A percentile compares a stretch with the other conserved stretches of the same genome.
Evolutionary conservation across 1,140 invertebrate genomes (phyloP).

Genomic region (Sminthurides bifidus): DNA sequence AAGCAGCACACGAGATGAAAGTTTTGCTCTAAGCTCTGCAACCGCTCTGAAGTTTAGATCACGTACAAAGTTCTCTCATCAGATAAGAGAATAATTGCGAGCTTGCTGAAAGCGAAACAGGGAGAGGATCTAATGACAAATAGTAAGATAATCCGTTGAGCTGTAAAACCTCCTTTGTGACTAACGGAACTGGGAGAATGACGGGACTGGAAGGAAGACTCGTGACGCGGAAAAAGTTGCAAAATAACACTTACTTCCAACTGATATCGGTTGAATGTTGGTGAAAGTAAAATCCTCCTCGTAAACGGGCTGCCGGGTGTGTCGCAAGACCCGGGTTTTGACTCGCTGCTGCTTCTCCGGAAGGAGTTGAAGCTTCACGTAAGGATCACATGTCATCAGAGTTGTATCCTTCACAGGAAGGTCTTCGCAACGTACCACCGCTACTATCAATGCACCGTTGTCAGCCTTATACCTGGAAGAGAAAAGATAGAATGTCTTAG

Average conservation of each 20-base stretch:
- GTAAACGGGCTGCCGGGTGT: conserved; percentile 83
- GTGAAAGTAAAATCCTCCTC: conserved; percentile 96
- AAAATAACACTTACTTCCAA: conserved; percentile 43
- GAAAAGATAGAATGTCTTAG: background rate
- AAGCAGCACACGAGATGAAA: too few relatives aligned
- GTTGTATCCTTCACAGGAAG: conserved; percentile 66
- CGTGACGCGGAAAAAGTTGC: background rate
- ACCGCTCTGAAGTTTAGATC: too few relatives aligned
- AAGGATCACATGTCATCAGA: conserved; percentile 63
- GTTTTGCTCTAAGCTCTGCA: too few relatives aligned
- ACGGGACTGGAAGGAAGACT: background rate
- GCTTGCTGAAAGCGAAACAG: too few relatives aligned
- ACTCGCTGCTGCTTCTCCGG: conserved; percentile 92
- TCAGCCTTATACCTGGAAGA: conserved; percentile 62
- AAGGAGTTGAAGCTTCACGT: conserved; percentile 83
- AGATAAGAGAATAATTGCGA: too few relatives aligned
- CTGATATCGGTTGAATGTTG: conserved; percentile 70
- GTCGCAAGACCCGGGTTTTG: conserved; percentile 83
- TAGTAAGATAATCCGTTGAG: too few relatives aligned
- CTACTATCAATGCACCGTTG: conserved; percentile 79
- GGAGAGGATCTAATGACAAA: too few relatives aligned
- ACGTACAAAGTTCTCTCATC: too few relatives aligned
- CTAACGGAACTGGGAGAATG: too few relatives aligned
- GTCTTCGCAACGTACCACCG: conserved; percentile 72
- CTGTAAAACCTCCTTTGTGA: too few relatives aligned